Evolutionary conservation across 2,113 vertebrate species (phyloP), one percentile per base, ranked within the genome.

Genomic region (Sinocyclocheilus anshuiensis): DNA sequence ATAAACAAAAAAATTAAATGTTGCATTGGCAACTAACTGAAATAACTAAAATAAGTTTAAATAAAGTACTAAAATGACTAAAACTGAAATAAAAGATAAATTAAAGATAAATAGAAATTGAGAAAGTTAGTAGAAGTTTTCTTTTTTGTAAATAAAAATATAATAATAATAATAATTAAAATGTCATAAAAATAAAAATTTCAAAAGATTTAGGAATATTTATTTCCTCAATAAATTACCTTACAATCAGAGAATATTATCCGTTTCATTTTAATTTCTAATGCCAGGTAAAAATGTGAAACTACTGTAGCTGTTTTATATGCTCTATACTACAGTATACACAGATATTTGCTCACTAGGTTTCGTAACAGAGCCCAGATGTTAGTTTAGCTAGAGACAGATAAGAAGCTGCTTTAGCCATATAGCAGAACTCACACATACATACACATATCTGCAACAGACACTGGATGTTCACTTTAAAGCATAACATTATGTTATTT

Each of bases 401-500:
- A 4, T 61, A 61, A 22, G 3, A 11, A 42, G 36, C 1, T 61
- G 33, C 7, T 36, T 55, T 36, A 55, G 24, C 10, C 53, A 55
- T 24, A 9, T 48, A 57, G 55, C 26, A 77, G 16, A 22, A 81
- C 22, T n/a, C 13, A 88, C 53, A 84, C 77, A 81, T 11, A 81
- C 63, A 74, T 11, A 81, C 63, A 74, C 18, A 85, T 24, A 83
- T 75, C 18, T 20, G 13, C 6, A 77, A 42, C 9, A 22, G 33
- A 63, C 29, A 81, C 55, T 39, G 13, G 10, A 65, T 63, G 15
- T 55, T 55, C 29, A 33, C 29, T 33, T 33, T 33, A 33, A 33
- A 33, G 29, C 29, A 33, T 4, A 6, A 5, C 36, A 15, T 67
- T 3, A 67, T 12, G 12, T 29, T 29, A 29, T 67, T 67, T 67